These are phyloP conservation scores for Actenoides hombroni DNA, from an alignment of 2,113 vertebrate species.

Conservation along the genomic window DNA sequence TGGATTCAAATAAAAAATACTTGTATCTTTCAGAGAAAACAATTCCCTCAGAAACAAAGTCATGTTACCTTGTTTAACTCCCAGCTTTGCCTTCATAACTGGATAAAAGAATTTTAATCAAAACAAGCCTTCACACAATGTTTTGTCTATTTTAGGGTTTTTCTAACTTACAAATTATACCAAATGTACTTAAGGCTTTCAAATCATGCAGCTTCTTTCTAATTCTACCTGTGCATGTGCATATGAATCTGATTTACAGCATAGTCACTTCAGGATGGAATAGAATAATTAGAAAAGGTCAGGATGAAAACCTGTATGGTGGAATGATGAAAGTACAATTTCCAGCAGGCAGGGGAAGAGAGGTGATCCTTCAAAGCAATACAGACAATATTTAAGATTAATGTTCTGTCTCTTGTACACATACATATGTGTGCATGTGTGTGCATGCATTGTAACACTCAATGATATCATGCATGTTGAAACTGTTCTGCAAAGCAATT, in stretches of 20 bases:
- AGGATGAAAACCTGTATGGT: neutral
- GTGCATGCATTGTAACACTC: neutral
- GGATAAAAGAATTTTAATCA: neutral
- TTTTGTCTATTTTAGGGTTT: neutral
- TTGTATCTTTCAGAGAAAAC: neutral
- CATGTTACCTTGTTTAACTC: neutral
- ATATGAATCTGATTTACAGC: neutral
- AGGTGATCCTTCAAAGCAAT: slow-evolving; percentile 11
- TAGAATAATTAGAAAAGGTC: neutral
- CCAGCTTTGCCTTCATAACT: neutral
- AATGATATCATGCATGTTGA: neutral
- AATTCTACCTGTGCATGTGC: neutral
- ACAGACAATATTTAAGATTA: neutral
- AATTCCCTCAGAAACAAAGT: neutral
- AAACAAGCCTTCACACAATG: neutral
- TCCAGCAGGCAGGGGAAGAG: neutral
- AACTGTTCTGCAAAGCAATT: neutral
- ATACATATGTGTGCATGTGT: fast-evolving
- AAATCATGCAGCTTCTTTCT: neutral
- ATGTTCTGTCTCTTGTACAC: neutral
- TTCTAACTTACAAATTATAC: neutral
- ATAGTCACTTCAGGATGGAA: neutral
- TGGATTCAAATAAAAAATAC: neutral
- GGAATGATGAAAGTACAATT: neutral
- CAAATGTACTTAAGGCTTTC: neutral